Evolutionary conservation across 1,140 invertebrate genomes (phyloP).

Genomic region (Drepana arcuata): DNA sequence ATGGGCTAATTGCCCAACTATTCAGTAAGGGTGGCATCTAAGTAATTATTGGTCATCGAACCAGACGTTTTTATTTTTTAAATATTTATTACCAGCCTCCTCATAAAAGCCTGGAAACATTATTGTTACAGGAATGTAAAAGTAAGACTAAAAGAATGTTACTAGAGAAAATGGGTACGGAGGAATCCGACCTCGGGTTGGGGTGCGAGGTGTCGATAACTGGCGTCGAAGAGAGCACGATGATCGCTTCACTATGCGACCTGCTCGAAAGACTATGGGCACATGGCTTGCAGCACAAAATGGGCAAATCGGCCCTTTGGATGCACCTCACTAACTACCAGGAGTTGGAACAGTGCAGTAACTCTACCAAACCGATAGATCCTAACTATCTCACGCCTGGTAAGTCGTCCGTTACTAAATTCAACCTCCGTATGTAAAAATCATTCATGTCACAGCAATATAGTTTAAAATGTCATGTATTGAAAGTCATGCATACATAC

Average conservation of each 20-base stretch:
- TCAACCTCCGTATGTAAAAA: too few relatives aligned
- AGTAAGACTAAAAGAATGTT: conserved; percentile 97
- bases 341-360: conserved; percentile 87
- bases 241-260: conserved; percentile 98
- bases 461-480: too few relatives aligned
- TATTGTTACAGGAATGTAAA: conserved; percentile 82
- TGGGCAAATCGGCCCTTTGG: conserved; percentile 96
- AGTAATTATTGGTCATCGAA: too few relatives aligned
- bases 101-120: too few relatives aligned
- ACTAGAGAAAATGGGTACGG: conserved; percentile 97
- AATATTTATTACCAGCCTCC: too few relatives aligned
- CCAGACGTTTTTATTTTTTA: too few relatives aligned
- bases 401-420: too few relatives aligned
- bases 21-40: too few relatives aligned
- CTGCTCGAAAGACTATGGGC: conserved; percentile 98
- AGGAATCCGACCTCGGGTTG: conserved; percentile 80
- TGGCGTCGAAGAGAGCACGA: conserved; percentile 95
- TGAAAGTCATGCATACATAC: too few relatives aligned
- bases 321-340: conserved; percentile 92
- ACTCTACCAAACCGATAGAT: conserved; percentile 82
- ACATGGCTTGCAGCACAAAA: conserved; percentile 95
- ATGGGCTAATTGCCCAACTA: too few relatives aligned
- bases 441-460: too few relatives aligned
- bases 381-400: conserved; percentile 88
- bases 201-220: conserved; percentile 75